These are phyloP conservation scores for Diglossa cyanea DNA, from an alignment of 2,797 vertebrate genomes.

Conservation along the genomic window DNA sequence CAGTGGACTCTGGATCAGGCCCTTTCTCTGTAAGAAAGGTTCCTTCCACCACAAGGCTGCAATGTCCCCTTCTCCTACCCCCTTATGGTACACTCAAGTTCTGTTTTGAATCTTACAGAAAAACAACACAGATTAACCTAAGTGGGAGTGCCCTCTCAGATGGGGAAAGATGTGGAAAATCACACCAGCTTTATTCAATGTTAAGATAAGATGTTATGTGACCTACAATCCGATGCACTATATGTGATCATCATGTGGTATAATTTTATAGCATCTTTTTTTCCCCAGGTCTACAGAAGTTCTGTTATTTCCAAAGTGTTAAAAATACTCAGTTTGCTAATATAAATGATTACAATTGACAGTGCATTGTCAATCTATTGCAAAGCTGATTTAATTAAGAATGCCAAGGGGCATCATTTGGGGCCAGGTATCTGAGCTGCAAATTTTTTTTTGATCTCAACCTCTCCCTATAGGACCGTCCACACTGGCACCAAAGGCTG, in stretches of 20 bases:
- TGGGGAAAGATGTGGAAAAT: constrained; percentile 10
- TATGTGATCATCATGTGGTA: constrained; percentile 1
- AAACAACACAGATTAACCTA: background rate
- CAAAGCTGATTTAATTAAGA: constrained; percentile 89
- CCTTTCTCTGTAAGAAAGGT: background rate
- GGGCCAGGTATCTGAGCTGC: constrained; percentile 86
- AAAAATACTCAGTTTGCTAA: constrained; percentile 77
- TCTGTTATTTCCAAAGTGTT: constrained; percentile 55
- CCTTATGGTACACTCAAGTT: background rate
- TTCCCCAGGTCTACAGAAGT: background rate
- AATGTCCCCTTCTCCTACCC: background rate
- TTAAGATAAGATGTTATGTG: constrained; percentile 31
- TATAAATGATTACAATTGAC: constrained; percentile 95
- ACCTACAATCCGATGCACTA: background rate
- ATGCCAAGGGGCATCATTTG: constrained; percentile 91
- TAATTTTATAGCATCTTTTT: constrained; percentile 19
- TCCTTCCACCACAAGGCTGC: background rate
- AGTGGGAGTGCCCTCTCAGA: background rate
- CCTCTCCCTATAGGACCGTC: constrained; percentile 84
- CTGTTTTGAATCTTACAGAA: background rate
- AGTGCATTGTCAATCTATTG: constrained; percentile 82
- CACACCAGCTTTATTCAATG: background rate
- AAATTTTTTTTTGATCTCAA: constrained; percentile 86
- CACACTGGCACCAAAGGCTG: constrained; percentile 89
- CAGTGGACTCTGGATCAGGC: background rate